Evolutionary conservation across 2,888 invertebrate genomes (phyloP), one percentile per base, ranked within the genome.

Genomic region (Ectemnius lituratus): DNA sequence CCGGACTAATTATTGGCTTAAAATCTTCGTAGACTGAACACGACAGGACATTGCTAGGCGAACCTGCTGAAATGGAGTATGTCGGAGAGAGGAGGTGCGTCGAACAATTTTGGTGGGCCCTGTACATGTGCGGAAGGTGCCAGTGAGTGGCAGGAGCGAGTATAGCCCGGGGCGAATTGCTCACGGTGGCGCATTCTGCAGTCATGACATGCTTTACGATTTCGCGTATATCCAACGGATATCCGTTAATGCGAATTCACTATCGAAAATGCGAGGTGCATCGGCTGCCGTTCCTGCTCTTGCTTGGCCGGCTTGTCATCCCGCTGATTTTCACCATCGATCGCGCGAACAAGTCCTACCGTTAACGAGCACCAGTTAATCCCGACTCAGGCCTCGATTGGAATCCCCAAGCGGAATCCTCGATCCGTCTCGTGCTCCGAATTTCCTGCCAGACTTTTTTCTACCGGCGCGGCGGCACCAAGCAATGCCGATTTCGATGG

Each of bases 191-290:
- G 27, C 37, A 59, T 45, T 68, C 67, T 66, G 58, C 70, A 70
- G 67, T 70, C 71, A 65, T 67, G 74, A 79, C 64, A 72, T 73
- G 81, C 74, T 81, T 73, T 74, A 70, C 75, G 71, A 77, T 75
- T 72, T 68, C 70, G 16, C 52, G 59, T 59, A 59, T 59, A 27
- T 59, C 23, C 47, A 60, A 67, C 64, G 73, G 68, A 72, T 73
- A 57, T 56, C 56, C 68, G 73, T 63, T 75, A 75, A 75, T 75
- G 64, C 49, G 68, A 68, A 68, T 73, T 73, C 75, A 62, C 57
- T 62, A 62, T 62, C 62, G 62, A 62, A 52, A 62, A 62, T 62
- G 20, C 62, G 37, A 46, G 46, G 45, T 20, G 18, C 46, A 14
- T 46, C 62, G 62, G 14, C 20, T 37, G 37, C 37, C 3, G 23